These are phyloP conservation scores for Drosophila anceps DNA, from an alignment of 2,888 invertebrate species.

Conservation along the genomic window DNA sequence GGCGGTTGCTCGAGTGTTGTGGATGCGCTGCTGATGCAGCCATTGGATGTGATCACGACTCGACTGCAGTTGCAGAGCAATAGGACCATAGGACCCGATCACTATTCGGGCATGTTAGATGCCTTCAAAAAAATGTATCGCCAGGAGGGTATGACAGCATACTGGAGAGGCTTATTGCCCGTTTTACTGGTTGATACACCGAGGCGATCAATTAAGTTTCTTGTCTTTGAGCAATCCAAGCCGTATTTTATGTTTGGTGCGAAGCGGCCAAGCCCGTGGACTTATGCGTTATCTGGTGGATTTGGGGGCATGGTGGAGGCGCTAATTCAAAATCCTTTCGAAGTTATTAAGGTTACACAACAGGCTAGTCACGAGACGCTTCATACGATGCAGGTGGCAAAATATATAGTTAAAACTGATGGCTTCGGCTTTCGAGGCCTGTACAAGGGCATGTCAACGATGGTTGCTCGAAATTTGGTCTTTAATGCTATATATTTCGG, in stretches of 20 bases:
- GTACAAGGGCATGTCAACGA: not conserved
- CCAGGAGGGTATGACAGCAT: not conserved
- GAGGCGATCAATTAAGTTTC: not conserved
- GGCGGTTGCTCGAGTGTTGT: not conserved
- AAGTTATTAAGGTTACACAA: not conserved
- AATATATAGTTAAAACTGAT: not conserved
- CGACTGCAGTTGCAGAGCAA: not conserved
- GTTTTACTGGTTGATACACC: not conserved
- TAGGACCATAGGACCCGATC: not conserved
- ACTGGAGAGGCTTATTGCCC: not conserved
- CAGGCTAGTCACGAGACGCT: not conserved
- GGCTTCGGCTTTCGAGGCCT: not conserved
- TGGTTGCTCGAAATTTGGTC: not conserved
- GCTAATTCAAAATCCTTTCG: not conserved
- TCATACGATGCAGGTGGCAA: not conserved
- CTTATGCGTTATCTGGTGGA: not conserved
- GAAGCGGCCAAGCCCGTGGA: not conserved
- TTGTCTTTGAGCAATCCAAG: not conserved
- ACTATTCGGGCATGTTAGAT: not conserved
- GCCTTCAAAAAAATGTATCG: not conserved
- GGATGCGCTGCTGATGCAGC: conserved; percentile 2
- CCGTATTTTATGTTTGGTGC: not conserved
- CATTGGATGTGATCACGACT: conserved; percentile 1
- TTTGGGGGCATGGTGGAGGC: not conserved
- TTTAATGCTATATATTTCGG: not conserved